Base-by-base conservation (phyloP, 1,140 invertebrate species). In the Druon quercuslanigerum region DNA sequence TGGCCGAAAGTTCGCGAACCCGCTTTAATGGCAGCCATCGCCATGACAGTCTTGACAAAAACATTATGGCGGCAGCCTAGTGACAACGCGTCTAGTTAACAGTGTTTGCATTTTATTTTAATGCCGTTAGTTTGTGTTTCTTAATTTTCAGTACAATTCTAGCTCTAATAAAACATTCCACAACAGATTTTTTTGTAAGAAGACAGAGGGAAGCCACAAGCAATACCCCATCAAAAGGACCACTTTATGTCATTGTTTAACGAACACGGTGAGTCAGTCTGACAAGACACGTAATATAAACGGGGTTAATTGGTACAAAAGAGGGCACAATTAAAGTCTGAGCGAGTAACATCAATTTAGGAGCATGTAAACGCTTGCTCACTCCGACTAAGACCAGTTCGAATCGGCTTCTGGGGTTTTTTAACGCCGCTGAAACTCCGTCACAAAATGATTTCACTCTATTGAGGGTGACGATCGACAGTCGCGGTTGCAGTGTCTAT, bases 11-110 rank as follows among this genome's bases (percentile, higher is more conserved):
- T 2, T 46, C 40, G 40, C 8, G 40, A 46, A 46, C 40, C 40
- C 9, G 8, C 8, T 46, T 46, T 46, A 1, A 46, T 46, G 40
- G 9, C 40, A 9, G 40, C 8, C 40, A 46, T 8, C 40, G 40
- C 40, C 40, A 46, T 46, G 40, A 46, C 40, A 46, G 40, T 46
- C 40, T 46, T 46, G 40, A 46, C 40, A 46, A 46, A 46, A 46
- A 46, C 40, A 46, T 46, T 82, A 89, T 90, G 88, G 87, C 88
- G 86, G 74, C 84, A 84, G 83, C 80, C 87, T 87, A 89, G 84
- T 89, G 86, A 89, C 85, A 87, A 87, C 83, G 88, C 87, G 87
- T 86, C 85, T 82, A 78, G 80, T 73, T 71, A 57, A 73, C 57
- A 82, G 80, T 85, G 81, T 77, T 89, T 83, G 76, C 79, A 82